These are phyloP conservation scores for Heloderma charlesbogerti DNA, from an alignment of 2,113 vertebrate genomes.

Conservation along the genomic window DNA sequence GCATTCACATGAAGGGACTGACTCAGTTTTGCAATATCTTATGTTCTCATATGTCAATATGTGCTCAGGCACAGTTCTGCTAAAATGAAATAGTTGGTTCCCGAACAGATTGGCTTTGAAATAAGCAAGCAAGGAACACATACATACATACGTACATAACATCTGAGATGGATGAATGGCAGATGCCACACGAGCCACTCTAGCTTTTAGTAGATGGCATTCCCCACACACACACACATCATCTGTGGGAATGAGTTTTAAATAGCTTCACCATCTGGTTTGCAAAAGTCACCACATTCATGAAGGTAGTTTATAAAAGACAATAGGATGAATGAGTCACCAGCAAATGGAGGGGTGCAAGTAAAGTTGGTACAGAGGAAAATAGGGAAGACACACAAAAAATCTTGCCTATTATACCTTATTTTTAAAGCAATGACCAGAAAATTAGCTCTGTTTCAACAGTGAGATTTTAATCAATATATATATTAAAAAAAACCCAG, in stretches of 20 bases:
- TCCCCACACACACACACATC: rapidly evolving
- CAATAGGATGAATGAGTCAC: not conserved
- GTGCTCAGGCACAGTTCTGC: not conserved
- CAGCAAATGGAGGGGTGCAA: not conserved
- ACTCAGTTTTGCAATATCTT: not conserved
- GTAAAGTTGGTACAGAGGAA: not conserved
- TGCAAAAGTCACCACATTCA: not conserved
- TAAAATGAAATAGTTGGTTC: not conserved
- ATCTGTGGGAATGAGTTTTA: constrained; percentile 15
- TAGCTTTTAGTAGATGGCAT: not conserved
- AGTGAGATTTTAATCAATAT: not conserved
- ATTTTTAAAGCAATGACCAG: not conserved
- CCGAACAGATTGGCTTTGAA: not conserved
- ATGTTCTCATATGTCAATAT: not conserved
- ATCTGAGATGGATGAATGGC: not conserved
- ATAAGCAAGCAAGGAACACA: not conserved
- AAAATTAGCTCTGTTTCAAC: not conserved
- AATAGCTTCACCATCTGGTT: constrained; percentile 7
- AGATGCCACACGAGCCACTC: not conserved
- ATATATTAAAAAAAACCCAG: not conserved
- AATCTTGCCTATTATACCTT: not conserved
- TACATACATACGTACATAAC: not conserved
- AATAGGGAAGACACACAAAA: not conserved
- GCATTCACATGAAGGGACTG: not conserved
- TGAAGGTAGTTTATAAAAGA: constrained; percentile 4